phyloP scores from a whole-genome alignment of 2,113 vertebrate species.

The Gavia stellata region DNA sequence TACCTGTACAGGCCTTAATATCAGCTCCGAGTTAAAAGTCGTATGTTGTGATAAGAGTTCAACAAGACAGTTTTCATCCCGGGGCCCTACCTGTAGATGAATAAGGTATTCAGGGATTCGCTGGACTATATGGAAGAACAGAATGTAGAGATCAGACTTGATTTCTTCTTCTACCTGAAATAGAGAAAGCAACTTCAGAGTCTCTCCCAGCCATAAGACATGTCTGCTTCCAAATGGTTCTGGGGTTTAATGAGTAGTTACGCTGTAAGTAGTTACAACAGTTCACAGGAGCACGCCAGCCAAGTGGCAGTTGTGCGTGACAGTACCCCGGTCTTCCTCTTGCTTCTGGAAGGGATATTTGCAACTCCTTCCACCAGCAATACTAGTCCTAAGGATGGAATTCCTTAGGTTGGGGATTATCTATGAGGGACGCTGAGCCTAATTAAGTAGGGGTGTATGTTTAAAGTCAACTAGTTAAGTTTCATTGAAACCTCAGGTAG shows the following conservation, averaged over 20 bases:
- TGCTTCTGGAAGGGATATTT: neutral
- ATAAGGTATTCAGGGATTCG: slow-evolving; percentile 93
- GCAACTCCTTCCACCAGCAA: neutral
- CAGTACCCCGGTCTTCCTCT: neutral
- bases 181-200: neutral
- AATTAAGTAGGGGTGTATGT: neutral
- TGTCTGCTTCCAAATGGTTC: neutral
- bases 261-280: neutral
- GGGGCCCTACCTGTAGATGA: slow-evolving; percentile 83
- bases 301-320: neutral
- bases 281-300: neutral
- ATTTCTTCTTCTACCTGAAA: slow-evolving; percentile 84
- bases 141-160: slow-evolving; percentile 86
- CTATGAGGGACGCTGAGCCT: neutral
- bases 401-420: neutral
- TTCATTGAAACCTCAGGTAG: neutral
- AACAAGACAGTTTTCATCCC: neutral
- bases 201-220: neutral
- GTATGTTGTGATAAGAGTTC: neutral
- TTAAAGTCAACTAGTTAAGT: neutral
- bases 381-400: neutral
- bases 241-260: neutral
- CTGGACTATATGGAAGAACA: slow-evolving; percentile 93
- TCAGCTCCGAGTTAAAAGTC: neutral
- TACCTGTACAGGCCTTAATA: neutral